Percentiles rank a stretch among this genome's conserved stretches.
These are phyloP conservation scores for Leucosticte australis DNA, from an alignment of 2,113 vertebrate genomes.

Conservation along the genomic window DNA sequence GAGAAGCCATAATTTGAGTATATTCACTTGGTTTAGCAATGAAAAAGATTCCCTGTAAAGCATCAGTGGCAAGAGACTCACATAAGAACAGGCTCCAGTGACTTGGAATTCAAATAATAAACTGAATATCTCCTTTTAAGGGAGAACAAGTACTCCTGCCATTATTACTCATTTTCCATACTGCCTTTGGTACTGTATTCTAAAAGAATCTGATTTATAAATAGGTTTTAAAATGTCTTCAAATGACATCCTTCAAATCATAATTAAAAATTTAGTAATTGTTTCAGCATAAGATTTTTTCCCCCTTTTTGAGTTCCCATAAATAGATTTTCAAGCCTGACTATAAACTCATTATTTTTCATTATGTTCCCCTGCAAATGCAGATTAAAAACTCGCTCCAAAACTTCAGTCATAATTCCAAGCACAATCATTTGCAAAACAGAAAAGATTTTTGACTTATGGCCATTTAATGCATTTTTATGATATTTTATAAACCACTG, in stretches of 20 bases:
- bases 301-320: neutral
- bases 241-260: neutral
- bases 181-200: neutral
- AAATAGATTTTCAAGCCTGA: neutral
- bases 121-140: neutral
- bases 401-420: neutral
- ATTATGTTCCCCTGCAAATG: neutral
- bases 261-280: neutral
- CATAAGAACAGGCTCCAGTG: neutral
- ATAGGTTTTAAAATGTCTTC: neutral
- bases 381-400: neutral
- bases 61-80: neutral
- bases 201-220: neutral
- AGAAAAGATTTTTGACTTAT: neutral
- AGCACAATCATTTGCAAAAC: neutral
- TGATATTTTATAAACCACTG: neutral
- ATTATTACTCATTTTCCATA: neutral
- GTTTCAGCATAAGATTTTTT: neutral
- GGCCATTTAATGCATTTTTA: neutral
- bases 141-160: neutral
- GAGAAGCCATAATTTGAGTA: neutral
- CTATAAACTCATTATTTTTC: neutral
- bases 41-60: neutral
- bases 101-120: constrained; percentile 3
- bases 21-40: neutral